phyloP scores from a whole-genome alignment of 2,797 vertebrate species.

The Discoglossus pictus region DNA sequence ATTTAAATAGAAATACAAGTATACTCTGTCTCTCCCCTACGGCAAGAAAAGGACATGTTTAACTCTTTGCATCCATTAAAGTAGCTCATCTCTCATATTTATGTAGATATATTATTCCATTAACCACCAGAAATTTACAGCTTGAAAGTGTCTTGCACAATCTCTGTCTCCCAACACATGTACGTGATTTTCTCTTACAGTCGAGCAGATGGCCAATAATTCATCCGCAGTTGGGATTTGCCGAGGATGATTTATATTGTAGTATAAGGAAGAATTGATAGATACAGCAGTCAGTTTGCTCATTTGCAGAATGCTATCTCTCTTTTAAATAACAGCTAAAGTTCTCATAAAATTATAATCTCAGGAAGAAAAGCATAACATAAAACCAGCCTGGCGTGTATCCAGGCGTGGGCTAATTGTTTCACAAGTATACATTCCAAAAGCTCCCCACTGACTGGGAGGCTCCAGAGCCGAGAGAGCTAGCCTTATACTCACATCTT shows the following conservation, averaged over 20 bases:
- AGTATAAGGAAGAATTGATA: conserved; percentile 60
- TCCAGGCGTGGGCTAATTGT: conserved; percentile 48
- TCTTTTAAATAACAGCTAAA: conserved; percentile 52
- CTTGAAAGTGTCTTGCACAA: conserved; percentile 61
- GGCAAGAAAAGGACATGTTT: too few relatives aligned
- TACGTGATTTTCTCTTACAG: conserved; percentile 60
- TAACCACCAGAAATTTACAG: conserved; percentile 57
- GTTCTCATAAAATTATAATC: conserved; percentile 59
- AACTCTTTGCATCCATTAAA: too few relatives aligned
- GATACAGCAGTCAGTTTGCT: conserved; percentile 56
- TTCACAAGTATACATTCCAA: conserved; percentile 60
- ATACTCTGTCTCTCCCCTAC: too few relatives aligned
- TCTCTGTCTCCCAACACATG: conserved; percentile 61
- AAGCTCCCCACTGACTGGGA: conserved; percentile 64
- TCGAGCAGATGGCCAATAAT: conserved; percentile 68
- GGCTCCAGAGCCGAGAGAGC: conserved; percentile 56
- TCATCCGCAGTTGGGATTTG: conserved; percentile 65
- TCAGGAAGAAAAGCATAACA: conserved; percentile 54
- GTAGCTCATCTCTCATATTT: too few relatives aligned
- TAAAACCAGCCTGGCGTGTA: conserved; percentile 51
- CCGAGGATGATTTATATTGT: conserved; percentile 65
- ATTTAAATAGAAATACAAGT: too few relatives aligned
- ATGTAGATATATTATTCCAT: conserved; percentile 32
- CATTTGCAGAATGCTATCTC: conserved; percentile 48
- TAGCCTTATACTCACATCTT: too few relatives aligned